Percentiles rank a stretch among this genome's conserved stretches.
Conservation (phyloP, 1,140 invertebrate genomes). For the Chlorops oryzae region DNA sequence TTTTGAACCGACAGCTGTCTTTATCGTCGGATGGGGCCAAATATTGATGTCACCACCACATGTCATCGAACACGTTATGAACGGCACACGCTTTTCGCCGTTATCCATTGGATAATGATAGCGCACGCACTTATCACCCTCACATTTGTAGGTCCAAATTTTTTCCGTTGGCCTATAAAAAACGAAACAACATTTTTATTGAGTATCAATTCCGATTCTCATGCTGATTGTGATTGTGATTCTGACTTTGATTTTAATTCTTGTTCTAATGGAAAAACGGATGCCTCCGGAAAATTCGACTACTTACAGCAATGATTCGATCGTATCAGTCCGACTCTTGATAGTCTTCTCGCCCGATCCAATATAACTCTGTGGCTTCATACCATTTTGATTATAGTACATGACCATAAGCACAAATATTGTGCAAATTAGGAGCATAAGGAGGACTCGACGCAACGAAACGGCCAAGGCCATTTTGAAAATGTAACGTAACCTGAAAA, state of each 20-base stretch:
- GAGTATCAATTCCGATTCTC: background rate
- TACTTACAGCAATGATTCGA: constrained; percentile 30
- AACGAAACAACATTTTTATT: background rate
- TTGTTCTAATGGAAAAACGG: background rate
- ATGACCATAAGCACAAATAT: constrained; percentile 41
- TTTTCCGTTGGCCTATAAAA: constrained; percentile 39
- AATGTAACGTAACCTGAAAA: constrained; percentile 40
- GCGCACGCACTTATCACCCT: constrained; percentile 38
- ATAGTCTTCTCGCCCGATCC: constrained; percentile 26
- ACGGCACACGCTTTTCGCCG: constrained; percentile 38
- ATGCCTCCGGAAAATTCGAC: too few relatives aligned
- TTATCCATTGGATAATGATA: constrained; percentile 23
- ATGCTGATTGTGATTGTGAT: background rate
- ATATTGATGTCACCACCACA: constrained; percentile 44
- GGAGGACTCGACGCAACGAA: constrained; percentile 36
- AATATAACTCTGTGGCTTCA: constrained; percentile 33
- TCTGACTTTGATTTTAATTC: background rate
- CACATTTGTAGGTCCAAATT: constrained; percentile 46
- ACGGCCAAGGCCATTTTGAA: constrained; percentile 46
- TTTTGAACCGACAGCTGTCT: constrained; percentile 31
- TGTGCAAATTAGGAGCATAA: constrained; percentile 35
- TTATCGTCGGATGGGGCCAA: constrained; percentile 46
- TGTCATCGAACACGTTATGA: constrained; percentile 45
- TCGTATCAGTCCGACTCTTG: constrained; percentile 16
- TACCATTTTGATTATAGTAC: constrained; percentile 43